Conservation (phyloP, 2,888 invertebrate genomes). For the Idaea straminata region DNA sequence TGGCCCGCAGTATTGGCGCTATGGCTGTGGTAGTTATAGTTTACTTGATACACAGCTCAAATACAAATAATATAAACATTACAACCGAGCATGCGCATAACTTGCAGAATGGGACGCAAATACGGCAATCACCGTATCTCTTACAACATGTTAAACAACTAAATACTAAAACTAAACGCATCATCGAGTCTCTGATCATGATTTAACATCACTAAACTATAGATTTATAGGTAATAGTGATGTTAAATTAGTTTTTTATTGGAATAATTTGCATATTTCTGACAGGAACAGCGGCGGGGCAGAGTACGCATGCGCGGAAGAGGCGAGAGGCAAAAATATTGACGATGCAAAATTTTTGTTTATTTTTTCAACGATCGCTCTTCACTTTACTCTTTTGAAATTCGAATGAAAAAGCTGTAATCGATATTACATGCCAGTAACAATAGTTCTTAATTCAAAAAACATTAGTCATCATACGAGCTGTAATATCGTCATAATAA, state of each 20-base stretch:
- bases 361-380: constrained; percentile 65
- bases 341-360: constrained; percentile 74
- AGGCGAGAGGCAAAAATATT: constrained; percentile 57
- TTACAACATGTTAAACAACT: constrained; percentile 12
- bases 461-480: background rate
- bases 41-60: constrained; percentile 82
- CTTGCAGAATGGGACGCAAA: constrained; percentile 60
- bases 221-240: constrained; percentile 52
- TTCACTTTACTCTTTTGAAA: constrained; percentile 34
- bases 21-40: constrained; percentile 81
- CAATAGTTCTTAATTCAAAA: background rate
- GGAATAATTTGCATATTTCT: constrained; percentile 78
- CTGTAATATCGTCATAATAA: background rate
- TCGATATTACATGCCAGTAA: background rate
- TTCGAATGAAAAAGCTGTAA: constrained; percentile 5
- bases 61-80: constrained; percentile 82
- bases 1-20: constrained; percentile 79
- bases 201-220: constrained; percentile 27
- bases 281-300: constrained; percentile 56
- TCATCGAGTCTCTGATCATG: background rate
- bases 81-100: constrained; percentile 75
- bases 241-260: constrained; percentile 68
- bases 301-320: constrained; percentile 62
- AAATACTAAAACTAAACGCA: constrained; percentile 26
- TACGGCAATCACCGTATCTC: constrained; percentile 27